Conservation (phyloP, 2,797 vertebrate species). For the Hozukius guyotensis region DNA sequence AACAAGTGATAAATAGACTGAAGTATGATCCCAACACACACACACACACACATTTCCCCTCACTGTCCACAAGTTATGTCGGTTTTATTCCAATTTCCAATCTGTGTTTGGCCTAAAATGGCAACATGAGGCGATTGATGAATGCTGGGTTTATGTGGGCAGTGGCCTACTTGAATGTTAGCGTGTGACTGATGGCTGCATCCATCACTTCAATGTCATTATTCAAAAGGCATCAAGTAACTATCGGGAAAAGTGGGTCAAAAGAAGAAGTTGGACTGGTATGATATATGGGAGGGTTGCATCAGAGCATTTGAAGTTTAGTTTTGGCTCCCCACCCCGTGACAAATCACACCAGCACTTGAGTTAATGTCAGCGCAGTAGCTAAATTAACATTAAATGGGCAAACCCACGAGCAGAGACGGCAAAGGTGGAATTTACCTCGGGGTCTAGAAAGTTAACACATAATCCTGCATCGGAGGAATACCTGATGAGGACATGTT, state of each 20-base stretch:
- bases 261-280: slow-evolving; percentile 62
- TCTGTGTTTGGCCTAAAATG: slow-evolving; percentile 51
- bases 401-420: slow-evolving; percentile 37
- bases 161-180: slow-evolving; percentile 76
- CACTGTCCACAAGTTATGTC: not conserved
- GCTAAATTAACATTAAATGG: slow-evolving; percentile 64
- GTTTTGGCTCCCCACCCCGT: slow-evolving; percentile 48
- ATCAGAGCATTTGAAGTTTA: slow-evolving; percentile 48
- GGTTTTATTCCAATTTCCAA: slow-evolving; percentile 56
- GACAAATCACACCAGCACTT: slow-evolving; percentile 61
- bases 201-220: slow-evolving; percentile 76
- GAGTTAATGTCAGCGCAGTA: slow-evolving; percentile 59
- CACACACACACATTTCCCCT: not conserved
- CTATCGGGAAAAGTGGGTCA: slow-evolving; percentile 78
- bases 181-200: slow-evolving; percentile 79
- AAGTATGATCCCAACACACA: not conserved
- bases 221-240: slow-evolving; percentile 71
- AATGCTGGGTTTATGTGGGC: slow-evolving; percentile 69
- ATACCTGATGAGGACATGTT: slow-evolving; percentile 78
- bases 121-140: slow-evolving; percentile 66
- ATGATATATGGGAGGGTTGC: slow-evolving; percentile 31
- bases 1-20: not conserved
- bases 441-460: slow-evolving; percentile 61
- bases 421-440: slow-evolving; percentile 68
- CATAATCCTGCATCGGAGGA: slow-evolving; percentile 60